Evolutionary conservation across 2,113 vertebrate species (phyloP).

Genomic region (Cyphomyrus plagiostoma): DNA sequence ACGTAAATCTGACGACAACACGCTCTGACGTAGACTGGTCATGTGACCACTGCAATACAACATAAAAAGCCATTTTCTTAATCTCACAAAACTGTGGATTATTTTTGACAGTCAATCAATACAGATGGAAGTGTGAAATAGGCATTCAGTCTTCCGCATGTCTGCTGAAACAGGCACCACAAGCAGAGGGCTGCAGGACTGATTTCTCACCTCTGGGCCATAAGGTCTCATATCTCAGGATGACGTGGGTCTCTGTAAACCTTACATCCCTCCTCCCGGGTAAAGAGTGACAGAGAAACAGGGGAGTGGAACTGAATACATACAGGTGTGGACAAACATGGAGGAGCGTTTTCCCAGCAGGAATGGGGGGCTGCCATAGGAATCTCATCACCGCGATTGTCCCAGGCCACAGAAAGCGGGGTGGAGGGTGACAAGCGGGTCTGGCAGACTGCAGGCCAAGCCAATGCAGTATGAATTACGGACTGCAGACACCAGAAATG

Average conservation of each 20-base stretch:
- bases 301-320: background rate
- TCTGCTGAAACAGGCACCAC: background rate
- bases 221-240: background rate
- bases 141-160: background rate
- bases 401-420: background rate
- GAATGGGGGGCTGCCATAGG: background rate
- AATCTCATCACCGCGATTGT: background rate
- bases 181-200: background rate
- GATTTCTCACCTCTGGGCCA: background rate
- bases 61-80: background rate
- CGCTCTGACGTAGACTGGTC: background rate
- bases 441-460: background rate
- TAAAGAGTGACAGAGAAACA: background rate
- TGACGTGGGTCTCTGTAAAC: background rate
- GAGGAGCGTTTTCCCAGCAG: background rate
- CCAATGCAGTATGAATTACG: slow-evolving; percentile 28
- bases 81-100: background rate
- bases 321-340: background rate
- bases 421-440: background rate
- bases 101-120: background rate
- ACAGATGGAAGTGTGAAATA: background rate
- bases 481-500: slow-evolving; percentile 28
- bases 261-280: background rate
- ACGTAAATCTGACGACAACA: background rate
- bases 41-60: background rate